Evolutionary conservation across 2,797 vertebrate species (phyloP).

Genomic region (Chiloscyllium punctatum): DNA sequence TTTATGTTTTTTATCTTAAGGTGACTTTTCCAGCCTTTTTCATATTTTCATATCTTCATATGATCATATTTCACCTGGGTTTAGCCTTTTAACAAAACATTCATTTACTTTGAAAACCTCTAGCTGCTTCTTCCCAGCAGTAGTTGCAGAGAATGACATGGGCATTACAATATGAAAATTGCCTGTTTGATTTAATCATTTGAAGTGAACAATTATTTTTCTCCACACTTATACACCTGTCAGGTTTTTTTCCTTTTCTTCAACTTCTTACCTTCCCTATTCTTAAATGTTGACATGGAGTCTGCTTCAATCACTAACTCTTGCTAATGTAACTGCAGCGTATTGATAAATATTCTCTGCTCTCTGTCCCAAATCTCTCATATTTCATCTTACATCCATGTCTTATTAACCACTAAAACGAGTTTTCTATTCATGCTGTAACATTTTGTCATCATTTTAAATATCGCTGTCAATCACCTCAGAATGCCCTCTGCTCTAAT

Average conservation of each 20-base stretch:
- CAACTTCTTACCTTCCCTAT: neutral
- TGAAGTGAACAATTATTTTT: neutral
- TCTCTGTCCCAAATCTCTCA: neutral
- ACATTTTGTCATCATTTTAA: neutral
- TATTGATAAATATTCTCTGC: neutral
- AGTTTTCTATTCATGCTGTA: neutral
- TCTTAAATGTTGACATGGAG: neutral
- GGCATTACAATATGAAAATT: neutral
- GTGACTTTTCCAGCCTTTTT: neutral
- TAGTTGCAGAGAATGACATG: neutral
- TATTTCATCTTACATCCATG: neutral
- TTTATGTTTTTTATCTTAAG: neutral
- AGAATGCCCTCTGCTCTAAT: neutral
- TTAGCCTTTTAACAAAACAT: neutral
- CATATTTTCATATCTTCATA: neutral
- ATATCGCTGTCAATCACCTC: neutral
- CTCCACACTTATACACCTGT: neutral
- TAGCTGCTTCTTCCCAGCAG: neutral
- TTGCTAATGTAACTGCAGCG: neutral
- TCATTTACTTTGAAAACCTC: neutral
- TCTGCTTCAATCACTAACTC: neutral
- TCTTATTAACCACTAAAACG: neutral
- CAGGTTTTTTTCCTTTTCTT: neutral
- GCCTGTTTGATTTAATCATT: neutral
- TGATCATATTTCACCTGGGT: neutral